Evolutionary conservation across 1,140 invertebrate genomes (phyloP), one percentile per base, ranked within the genome.

Genomic region (Nixonia krombeini): DNA sequence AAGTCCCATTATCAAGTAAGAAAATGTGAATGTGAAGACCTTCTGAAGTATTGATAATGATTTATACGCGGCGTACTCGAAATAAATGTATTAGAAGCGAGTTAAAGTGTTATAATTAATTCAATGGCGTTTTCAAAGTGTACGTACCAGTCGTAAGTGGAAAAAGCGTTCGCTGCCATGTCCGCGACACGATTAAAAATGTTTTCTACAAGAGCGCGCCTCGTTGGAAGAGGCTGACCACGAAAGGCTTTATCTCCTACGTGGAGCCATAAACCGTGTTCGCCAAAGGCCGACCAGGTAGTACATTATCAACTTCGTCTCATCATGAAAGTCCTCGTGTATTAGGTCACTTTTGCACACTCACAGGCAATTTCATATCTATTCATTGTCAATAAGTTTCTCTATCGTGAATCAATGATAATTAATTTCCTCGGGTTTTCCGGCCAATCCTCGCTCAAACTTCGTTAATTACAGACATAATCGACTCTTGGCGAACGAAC

Each of bases 261-360:
- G n/a, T n/a, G n/a, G 57, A 59, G 63, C 63, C 56, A 67, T 67
- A 67, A 67, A 67, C 50, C 51, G 64, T 67, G 64, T 67, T 56
- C 64, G 51, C 64, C 55, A 67, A 67, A 67, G 47, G 64, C 64
- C 56, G 64, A 52, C 51, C 55, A 46, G 51, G 51, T 67, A 56
- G 49, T 56, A 59, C 63, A 66, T 66, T 66, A 66, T 66, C 63
- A 59, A 66, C 63, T 66, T 66, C 49, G 55, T 66, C 58, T 59
- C 63, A 66, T 66, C 63, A 66, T 44, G 63, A 59, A 50, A 66
- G 55, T 44, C 63, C 51, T 59, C 55, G 55, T 66, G 63, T 59
- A 59, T 59, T 66, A 55, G 63, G 63, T 59, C 63, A 66, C 63
- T 66, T 66, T 66, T 59, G 63, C 55, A 59, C 55, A 53, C 50